These are phyloP conservation scores for Teleopsis dalmanni DNA, from an alignment of 1,140 invertebrate genomes.

Conservation along the genomic window DNA sequence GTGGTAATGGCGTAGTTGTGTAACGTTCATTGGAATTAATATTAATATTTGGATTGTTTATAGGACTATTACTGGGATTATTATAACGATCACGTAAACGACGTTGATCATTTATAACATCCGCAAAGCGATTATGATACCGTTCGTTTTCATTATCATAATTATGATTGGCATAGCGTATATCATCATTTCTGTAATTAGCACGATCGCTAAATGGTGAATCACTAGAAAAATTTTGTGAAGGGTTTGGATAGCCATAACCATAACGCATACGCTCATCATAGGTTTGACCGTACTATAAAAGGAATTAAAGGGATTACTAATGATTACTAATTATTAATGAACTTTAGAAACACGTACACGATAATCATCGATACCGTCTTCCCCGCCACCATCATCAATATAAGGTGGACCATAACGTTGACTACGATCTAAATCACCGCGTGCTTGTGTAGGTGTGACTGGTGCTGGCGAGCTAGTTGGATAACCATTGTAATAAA, in stretches of 20 bases:
- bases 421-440: constrained; percentile 34
- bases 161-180: constrained; percentile 16
- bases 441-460: constrained; percentile 26
- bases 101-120: neutral
- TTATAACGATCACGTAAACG: constrained; percentile 3
- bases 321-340: neutral
- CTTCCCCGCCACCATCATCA: constrained; percentile 22
- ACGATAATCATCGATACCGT: constrained; percentile 36
- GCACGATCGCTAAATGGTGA: constrained; percentile 29
- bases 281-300: constrained; percentile 36
- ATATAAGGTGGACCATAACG: constrained; percentile 40
- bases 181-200: constrained; percentile 17
- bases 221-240: constrained; percentile 25
- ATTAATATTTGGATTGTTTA: constrained; percentile 6
- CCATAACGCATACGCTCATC: constrained; percentile 38
- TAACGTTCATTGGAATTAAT: constrained; percentile 1
- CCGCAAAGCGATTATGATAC: constrained; percentile 3
- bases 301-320: neutral
- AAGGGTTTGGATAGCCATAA: constrained; percentile 25
- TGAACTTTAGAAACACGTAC: constrained; percentile 16
- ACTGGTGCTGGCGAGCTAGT: constrained; percentile 24
- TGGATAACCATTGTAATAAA: constrained; percentile 35
- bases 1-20: neutral
- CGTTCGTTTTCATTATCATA: constrained; percentile 25
- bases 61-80: neutral